Evolutionary conservation across 2,797 vertebrate genomes (phyloP).

Genomic region (Aphelocoma californica): DNA sequence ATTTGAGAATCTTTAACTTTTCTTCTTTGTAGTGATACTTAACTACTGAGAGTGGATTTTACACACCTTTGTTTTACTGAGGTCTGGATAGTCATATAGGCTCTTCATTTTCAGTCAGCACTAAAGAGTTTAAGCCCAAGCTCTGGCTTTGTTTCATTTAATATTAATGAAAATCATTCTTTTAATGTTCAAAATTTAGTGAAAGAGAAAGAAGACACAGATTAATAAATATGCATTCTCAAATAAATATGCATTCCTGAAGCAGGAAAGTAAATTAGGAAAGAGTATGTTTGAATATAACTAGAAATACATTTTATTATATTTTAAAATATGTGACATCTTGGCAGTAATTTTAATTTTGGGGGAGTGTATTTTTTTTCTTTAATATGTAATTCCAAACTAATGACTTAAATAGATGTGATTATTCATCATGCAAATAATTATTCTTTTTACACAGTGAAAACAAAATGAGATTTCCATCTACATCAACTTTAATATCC

Average conservation of each 20-base stretch:
- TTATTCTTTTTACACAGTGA: slow-evolving; percentile 70
- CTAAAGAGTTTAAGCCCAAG: not conserved
- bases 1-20: not conserved
- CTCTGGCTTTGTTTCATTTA: not conserved
- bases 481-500: slow-evolving; percentile 39
- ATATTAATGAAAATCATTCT: not conserved
- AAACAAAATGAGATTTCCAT: slow-evolving; percentile 81
- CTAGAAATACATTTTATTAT: not conserved
- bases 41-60: not conserved
- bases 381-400: not conserved
- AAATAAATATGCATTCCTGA: not conserved
- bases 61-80: not conserved
- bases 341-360: not conserved
- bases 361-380: not conserved
- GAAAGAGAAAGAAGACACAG: not conserved
- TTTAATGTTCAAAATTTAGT: not conserved
- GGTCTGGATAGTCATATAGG: not conserved
- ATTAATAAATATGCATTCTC: not conserved
- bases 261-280: not conserved
- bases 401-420: not conserved
- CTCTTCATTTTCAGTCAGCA: not conserved
- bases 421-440: not conserved
- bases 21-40: not conserved
- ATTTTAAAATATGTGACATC: not conserved
- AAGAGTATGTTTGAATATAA: not conserved